phyloP scores from a whole-genome alignment of 2,113 vertebrate species.

The Microtus montanus region DNA sequence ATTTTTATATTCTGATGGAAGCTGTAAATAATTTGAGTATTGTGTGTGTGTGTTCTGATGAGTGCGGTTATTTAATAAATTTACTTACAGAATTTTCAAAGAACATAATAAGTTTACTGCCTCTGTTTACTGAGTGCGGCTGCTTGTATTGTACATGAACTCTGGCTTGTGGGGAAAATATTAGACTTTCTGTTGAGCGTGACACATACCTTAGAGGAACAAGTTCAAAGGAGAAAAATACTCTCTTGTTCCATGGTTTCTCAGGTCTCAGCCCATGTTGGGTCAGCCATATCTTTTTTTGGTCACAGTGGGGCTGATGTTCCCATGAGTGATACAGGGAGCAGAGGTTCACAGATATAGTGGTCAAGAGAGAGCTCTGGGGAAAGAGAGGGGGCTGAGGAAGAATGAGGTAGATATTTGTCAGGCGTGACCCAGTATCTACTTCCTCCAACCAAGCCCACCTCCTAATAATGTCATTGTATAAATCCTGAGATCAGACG shows the following conservation, averaged over 20 bases:
- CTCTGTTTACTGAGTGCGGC: not conserved
- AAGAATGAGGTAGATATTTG: not conserved
- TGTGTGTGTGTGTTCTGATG: not conserved
- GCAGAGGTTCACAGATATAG: not conserved
- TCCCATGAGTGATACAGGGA: not conserved
- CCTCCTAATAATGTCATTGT: not conserved
- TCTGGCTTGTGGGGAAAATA: not conserved
- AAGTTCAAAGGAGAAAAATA: not conserved
- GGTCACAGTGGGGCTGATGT: too few relatives aligned
- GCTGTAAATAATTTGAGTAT: not conserved
- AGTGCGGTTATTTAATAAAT: constrained; percentile 30
- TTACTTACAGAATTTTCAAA: not conserved
- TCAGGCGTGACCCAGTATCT: too few relatives aligned
- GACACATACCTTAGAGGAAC: not conserved
- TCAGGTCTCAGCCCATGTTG: not conserved
- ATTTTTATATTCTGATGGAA: not conserved
- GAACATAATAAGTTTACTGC: not conserved
- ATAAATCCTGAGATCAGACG: not conserved
- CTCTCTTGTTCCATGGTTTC: not conserved
- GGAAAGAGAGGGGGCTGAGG: not conserved
- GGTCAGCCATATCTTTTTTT: not conserved
- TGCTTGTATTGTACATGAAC: not conserved
- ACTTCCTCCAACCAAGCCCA: not conserved
- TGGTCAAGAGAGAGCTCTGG: not conserved
- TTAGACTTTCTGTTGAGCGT: not conserved